Conservation (phyloP, 2,113 vertebrate genomes). For the Platysteira castanea region DNA sequence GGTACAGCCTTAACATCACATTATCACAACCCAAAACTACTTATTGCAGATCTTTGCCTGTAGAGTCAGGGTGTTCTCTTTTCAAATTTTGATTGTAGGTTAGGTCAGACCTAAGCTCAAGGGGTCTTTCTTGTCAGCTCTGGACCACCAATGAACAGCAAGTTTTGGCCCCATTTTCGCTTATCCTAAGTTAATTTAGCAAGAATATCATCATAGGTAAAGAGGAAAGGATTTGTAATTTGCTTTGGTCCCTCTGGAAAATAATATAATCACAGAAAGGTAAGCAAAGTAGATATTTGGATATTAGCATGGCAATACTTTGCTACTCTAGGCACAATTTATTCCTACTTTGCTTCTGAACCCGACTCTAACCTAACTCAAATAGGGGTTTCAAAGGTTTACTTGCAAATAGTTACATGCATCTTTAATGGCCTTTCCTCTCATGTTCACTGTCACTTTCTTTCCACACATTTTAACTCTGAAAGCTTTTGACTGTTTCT, state of each 20-base stretch:
- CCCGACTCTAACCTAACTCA: neutral
- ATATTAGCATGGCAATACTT: neutral
- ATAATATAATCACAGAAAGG: neutral
- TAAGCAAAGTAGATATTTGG: neutral
- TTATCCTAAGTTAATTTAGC: neutral
- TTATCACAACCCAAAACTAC: neutral
- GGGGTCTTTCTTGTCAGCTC: neutral
- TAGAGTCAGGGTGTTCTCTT: neutral
- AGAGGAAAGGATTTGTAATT: neutral
- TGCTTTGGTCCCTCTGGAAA: neutral
- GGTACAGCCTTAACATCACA: neutral
- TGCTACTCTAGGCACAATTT: neutral
- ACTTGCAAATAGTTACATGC: conserved; percentile 54
- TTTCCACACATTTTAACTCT: conserved; percentile 62
- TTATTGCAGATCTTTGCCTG: neutral
- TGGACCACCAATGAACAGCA: neutral
- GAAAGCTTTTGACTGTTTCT: conserved; percentile 67
- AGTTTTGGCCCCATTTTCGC: neutral
- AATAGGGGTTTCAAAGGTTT: conserved; percentile 51
- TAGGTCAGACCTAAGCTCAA: neutral
- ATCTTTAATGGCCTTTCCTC: conserved; percentile 53
- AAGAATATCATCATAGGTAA: neutral
- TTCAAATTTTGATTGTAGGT: neutral
- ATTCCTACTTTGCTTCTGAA: neutral
- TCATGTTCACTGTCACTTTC: conserved; percentile 50